Base-by-base conservation (phyloP, 2,888 invertebrate genomes). In the Dione juno region DNA sequence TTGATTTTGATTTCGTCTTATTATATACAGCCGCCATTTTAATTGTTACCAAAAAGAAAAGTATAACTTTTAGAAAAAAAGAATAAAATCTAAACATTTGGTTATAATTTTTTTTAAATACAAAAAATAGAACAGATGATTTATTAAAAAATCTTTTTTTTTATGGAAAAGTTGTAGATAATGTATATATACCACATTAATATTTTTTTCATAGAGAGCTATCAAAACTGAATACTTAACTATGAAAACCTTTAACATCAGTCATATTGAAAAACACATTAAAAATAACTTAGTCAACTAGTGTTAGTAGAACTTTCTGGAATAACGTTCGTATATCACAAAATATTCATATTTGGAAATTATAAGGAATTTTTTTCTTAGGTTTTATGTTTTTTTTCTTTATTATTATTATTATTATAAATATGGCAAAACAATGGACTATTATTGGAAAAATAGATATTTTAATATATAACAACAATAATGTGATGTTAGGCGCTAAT, bases 141-240 rank as follows among this genome's bases (percentile, higher is more conserved):
- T 50, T 19, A 50, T 48, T 37, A 35, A 63, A 16, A 16, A 16
- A 28, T 16, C 10, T 28, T 10, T 11, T 43, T 28, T 59, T 14
- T 28, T 28, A 3, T 45, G 6, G 45, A n/a, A n/a, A n/a, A 48
- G 16, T 16, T 48, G 0, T 48, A 48, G 16, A 45, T 5, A 53
- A 53, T 13, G 6, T 14, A 35, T 54, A 10, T n/a, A 14, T 43
- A 45, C 35, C 35, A 0, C 21, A 41, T 14, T 21, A 8, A 59
- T 16, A 21, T 61, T 37, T 50, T 16, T 35, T 63, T 64, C 7
- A 82, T 88, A 90, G 90, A 90, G 89, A 90, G 90, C 90, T 84
- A 86, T 82, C 76, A 84, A 80, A 79, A 78, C 77, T 75, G 77
- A 78, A 77, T 72, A 48, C 35, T 35, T 41, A 61, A 61, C 19